phyloP scores from a whole-genome alignment of 2,797 vertebrate genomes.

The Lacerta bilineata region DNA sequence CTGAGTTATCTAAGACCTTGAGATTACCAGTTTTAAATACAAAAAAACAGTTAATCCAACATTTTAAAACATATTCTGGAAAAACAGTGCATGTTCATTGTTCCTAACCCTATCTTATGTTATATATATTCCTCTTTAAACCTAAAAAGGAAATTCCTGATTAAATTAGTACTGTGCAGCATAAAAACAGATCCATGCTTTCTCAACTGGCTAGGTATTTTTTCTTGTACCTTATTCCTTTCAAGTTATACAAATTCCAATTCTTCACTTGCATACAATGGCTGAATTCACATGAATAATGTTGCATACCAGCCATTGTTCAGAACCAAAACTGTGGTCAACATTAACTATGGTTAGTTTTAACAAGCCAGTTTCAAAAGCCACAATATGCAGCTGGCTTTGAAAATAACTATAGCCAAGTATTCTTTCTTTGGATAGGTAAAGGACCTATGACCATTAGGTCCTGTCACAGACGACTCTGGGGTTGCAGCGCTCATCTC shows the following conservation, averaged over 20 bases:
- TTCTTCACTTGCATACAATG: background rate
- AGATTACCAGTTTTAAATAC: background rate
- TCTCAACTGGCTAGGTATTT: constrained; percentile 23
- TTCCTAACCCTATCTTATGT: background rate
- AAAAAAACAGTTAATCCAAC: background rate
- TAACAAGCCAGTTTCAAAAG: background rate
- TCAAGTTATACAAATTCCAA: background rate
- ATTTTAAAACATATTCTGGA: background rate
- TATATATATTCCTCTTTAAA: constrained; percentile 23
- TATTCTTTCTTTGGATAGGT: no score
- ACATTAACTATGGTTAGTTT: background rate
- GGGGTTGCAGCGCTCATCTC: no score
- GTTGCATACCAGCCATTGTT: no score
- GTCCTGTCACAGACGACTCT: no score
- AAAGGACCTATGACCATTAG: no score
- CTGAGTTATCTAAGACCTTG: background rate
- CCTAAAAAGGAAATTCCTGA: background rate
- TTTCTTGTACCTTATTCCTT: constrained; percentile 24
- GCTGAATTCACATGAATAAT: background rate
- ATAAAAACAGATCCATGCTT: background rate
- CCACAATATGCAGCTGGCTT: background rate
- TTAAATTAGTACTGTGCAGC: background rate
- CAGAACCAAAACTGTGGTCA: background rate
- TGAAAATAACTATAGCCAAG: background rate
- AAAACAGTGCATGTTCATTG: background rate